Conservation (phyloP, 2,797 vertebrate species). For the Petrocephalus sullivani region DNA sequence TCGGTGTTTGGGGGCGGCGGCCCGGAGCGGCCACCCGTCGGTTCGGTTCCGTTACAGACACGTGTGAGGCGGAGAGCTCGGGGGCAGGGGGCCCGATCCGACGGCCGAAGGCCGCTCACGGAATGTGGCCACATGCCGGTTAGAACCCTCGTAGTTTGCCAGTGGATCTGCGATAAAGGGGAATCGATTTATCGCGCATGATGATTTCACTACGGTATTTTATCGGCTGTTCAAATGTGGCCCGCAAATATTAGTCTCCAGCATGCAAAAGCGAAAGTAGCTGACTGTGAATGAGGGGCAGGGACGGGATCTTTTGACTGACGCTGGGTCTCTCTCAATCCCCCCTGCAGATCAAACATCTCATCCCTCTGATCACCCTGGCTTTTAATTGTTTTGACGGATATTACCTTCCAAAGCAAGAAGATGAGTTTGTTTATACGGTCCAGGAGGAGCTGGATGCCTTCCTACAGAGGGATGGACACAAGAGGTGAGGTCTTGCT, state of each 20-base stretch:
- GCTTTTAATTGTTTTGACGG: slow-evolving; percentile 69
- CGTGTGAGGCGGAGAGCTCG: too few relatives aligned
- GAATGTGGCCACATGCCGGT: neutral
- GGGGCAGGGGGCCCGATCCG: neutral
- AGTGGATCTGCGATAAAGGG: neutral
- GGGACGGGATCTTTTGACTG: neutral
- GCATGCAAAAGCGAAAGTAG: neutral
- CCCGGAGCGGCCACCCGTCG: too few relatives aligned
- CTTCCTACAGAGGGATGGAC: slow-evolving; percentile 64
- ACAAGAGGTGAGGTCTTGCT: slow-evolving; percentile 59
- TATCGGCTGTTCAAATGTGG: neutral
- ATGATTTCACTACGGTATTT: neutral
- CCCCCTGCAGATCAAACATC: neutral
- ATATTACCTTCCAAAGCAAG: slow-evolving; percentile 71
- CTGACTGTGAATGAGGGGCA: neutral
- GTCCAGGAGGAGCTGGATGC: slow-evolving; percentile 75
- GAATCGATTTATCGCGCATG: neutral
- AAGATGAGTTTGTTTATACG: slow-evolving; percentile 75
- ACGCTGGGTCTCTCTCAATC: neutral
- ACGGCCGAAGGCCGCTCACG: neutral
- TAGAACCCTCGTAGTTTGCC: neutral
- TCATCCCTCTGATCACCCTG: slow-evolving; percentile 50
- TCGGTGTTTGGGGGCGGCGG: too few relatives aligned
- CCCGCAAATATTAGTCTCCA: neutral
- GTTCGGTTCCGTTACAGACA: too few relatives aligned